These are phyloP conservation scores for Xylota sylvarum DNA, from an alignment of 2,888 invertebrate species.

Conservation along the genomic window DNA sequence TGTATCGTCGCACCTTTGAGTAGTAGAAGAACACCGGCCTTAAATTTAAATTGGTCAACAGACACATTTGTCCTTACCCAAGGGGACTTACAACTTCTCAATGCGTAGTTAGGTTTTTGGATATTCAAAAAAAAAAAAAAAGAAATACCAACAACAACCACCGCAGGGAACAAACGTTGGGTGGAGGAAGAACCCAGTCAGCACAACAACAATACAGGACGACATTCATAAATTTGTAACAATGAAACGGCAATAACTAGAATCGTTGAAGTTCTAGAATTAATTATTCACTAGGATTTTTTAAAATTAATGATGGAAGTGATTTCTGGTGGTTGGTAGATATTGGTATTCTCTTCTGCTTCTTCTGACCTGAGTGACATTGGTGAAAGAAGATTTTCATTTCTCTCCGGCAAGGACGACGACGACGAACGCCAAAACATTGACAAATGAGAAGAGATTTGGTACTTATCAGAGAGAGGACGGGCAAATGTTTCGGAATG, in stretches of 20 bases:
- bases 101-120: slow-evolving; percentile 20
- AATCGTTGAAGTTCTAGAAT: slow-evolving; percentile 27
- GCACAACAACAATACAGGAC: too few relatives aligned
- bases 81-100: slow-evolving; percentile 13
- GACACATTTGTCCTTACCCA: slow-evolving; percentile 39
- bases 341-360: background rate
- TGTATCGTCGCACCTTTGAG: slow-evolving; percentile 12
- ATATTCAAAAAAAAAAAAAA: slow-evolving; percentile 11
- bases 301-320: slow-evolving; percentile 36
- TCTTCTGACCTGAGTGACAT: slow-evolving; percentile 28
- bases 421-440: background rate
- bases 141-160: background rate
- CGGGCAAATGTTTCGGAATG: background rate
- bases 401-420: background rate
- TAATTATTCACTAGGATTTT: slow-evolving; percentile 42
- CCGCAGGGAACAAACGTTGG: background rate
- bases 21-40: slow-evolving; percentile 13
- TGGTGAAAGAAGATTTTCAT: slow-evolving; percentile 1
- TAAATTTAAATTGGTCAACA: slow-evolving; percentile 58
- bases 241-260: slow-evolving; percentile 19
- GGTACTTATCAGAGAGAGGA: background rate
- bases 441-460: slow-evolving; percentile 19
- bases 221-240: slow-evolving; percentile 34
- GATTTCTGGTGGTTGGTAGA: slow-evolving; percentile 20
- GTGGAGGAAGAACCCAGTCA: too few relatives aligned